These are phyloP conservation scores for Drosophila stalkeri DNA, from an alignment of 2,888 invertebrate species.

Conservation along the genomic window DNA sequence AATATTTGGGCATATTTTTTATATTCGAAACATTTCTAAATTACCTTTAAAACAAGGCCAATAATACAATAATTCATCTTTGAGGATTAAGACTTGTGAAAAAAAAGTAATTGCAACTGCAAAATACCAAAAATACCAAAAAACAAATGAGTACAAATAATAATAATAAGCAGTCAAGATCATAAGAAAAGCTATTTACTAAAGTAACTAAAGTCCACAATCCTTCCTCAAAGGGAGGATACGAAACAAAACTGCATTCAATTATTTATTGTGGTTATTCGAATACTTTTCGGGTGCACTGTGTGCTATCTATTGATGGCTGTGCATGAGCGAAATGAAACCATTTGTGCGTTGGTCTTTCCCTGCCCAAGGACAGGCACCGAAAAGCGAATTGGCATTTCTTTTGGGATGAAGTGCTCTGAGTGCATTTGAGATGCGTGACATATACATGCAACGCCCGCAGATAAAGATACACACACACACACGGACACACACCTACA, in stretches of 20 bases:
- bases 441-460: conserved; percentile 29
- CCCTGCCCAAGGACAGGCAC: conserved; percentile 17
- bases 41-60: too few relatives aligned
- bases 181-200: too few relatives aligned
- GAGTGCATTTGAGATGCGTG: conserved; percentile 58
- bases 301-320: conserved; percentile 23
- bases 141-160: too few relatives aligned
- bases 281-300: conserved; percentile 45
- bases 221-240: conserved; percentile 16
- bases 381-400: conserved; percentile 15
- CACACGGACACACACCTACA: conserved; percentile 15
- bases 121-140: too few relatives aligned
- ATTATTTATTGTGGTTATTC: conserved; percentile 15
- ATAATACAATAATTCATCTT: too few relatives aligned
- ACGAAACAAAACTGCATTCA: not conserved
- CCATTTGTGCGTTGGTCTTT: conserved; percentile 19
- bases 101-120: too few relatives aligned
- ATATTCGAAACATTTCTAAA: too few relatives aligned
- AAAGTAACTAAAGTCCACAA: too few relatives aligned
- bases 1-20: too few relatives aligned
- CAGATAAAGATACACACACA: not conserved
- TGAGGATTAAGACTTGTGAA: too few relatives aligned
- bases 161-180: too few relatives aligned
- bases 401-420: conserved; percentile 45
- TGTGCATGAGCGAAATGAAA: conserved; percentile 41